Conservation (phyloP, 2,888 invertebrate species). For the Amphipoea oculea region DNA sequence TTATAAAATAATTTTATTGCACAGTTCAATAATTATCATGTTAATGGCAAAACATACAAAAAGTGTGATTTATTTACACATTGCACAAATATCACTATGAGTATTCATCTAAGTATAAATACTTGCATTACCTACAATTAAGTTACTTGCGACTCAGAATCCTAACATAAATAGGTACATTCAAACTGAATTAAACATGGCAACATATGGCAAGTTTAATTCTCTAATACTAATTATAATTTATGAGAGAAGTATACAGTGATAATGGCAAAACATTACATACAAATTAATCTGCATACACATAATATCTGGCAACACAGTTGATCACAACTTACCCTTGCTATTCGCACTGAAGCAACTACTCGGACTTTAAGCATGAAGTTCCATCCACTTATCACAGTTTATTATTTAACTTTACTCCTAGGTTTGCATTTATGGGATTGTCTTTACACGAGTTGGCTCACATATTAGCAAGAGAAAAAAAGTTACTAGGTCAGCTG, state of each 20-base stretch:
- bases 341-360: conserved; percentile 44
- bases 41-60: conserved; percentile 69
- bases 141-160: conserved; percentile 58
- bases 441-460: conserved; percentile 1
- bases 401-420: conserved; percentile 63
- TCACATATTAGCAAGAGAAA: conserved; percentile 12
- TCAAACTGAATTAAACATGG: conserved; percentile 86
- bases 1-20: conserved; percentile 79
- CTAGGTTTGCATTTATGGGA: conserved; percentile 13
- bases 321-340: conserved; percentile 51
- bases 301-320: conserved; percentile 49
- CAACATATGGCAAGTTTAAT: conserved; percentile 88
- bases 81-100: conserved; percentile 72
- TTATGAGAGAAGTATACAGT: conserved; percentile 57
- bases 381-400: conserved; percentile 79
- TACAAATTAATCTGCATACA: conserved; percentile 53
- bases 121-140: conserved; percentile 54
- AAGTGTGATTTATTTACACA: conserved; percentile 69
- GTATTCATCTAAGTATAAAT: conserved; percentile 67
- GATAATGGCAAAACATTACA: conserved; percentile 70
- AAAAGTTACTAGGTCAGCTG: neutral
- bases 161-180: conserved; percentile 49
- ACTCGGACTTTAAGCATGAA: conserved; percentile 50
- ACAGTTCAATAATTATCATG: conserved; percentile 68
- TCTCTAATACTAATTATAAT: conserved; percentile 72